Conservation (phyloP, 2,888 invertebrate species). For the Glyphotaelius pellucidus region DNA sequence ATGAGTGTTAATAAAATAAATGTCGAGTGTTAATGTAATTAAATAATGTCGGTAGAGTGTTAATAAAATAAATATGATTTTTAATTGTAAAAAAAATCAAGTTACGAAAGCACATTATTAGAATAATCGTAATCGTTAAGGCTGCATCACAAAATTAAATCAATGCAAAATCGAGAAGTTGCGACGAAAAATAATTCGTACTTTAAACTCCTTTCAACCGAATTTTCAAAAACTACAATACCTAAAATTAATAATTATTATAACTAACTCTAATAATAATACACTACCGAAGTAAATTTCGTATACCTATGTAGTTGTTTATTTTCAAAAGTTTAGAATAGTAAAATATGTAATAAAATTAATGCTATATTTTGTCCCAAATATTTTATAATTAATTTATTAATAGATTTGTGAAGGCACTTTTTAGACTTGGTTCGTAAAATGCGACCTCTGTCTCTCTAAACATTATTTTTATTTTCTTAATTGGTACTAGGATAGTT, state of each 20-base stretch:
- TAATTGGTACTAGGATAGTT: neutral
- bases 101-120: no score
- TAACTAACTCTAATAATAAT: neutral
- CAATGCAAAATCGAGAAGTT: neutral
- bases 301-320: neutral
- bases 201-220: no score
- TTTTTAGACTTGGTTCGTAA: constrained; percentile 49
- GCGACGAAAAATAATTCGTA: neutral
- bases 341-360: neutral
- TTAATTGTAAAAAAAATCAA: no score
- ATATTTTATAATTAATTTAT: neutral
- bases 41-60: no score
- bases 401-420: constrained; percentile 53
- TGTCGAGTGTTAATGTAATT: no score
- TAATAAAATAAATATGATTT: no score
- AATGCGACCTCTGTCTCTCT: constrained; percentile 6
- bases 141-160: neutral
- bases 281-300: neutral
- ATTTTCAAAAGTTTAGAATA: neutral
- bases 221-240: neutral
- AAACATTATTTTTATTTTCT: constrained; percentile 21
- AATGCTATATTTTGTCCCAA: neutral
- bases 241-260: neutral
- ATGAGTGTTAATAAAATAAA: no score
- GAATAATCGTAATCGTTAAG: neutral